A percentile compares a stretch with the other conserved stretches of the same genome.
phyloP scores from a whole-genome alignment of 1,140 invertebrate species.

The Oreohelix idahoensis region DNA sequence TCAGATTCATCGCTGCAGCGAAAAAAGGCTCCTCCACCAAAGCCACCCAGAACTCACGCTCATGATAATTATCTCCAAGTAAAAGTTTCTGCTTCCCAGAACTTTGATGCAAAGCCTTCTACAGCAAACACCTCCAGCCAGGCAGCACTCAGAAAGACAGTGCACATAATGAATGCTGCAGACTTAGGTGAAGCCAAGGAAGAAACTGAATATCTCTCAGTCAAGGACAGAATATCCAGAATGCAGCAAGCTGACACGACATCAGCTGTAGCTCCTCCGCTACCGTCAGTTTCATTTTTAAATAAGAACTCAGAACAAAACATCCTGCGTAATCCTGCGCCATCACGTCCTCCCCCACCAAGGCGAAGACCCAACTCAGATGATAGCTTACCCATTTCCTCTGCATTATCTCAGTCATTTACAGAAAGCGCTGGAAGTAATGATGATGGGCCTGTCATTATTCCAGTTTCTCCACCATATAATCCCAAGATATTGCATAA shows the following conservation, averaged over 20 bases:
- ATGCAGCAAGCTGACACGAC: neutral
- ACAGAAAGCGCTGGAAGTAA: neutral
- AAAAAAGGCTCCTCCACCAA: conserved; percentile 61
- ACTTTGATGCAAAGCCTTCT: neutral
- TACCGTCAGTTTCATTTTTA: conserved; percentile 4
- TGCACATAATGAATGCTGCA: neutral
- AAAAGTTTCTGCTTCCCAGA: conserved; percentile 7
- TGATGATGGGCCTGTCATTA: conserved; percentile 25
- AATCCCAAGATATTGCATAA: neutral
- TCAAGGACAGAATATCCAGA: conserved; percentile 39
- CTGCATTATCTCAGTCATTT: neutral
- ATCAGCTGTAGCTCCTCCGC: neutral
- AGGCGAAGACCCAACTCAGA: conserved; percentile 41
- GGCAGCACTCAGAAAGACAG: neutral
- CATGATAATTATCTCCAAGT: conserved; percentile 67
- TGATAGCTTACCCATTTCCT: neutral
- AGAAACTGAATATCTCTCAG: neutral
- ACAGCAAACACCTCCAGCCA: neutral
- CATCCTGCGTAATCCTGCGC: conserved; percentile 32
- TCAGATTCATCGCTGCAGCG: neutral
- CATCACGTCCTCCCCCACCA: conserved; percentile 48
- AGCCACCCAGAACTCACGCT: conserved; percentile 81
- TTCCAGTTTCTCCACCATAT: conserved; percentile 7
- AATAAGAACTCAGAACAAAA: neutral
- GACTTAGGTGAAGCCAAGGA: neutral